Conservation (phyloP, 2,888 invertebrate genomes). For the Rhagonycha lutea region DNA sequence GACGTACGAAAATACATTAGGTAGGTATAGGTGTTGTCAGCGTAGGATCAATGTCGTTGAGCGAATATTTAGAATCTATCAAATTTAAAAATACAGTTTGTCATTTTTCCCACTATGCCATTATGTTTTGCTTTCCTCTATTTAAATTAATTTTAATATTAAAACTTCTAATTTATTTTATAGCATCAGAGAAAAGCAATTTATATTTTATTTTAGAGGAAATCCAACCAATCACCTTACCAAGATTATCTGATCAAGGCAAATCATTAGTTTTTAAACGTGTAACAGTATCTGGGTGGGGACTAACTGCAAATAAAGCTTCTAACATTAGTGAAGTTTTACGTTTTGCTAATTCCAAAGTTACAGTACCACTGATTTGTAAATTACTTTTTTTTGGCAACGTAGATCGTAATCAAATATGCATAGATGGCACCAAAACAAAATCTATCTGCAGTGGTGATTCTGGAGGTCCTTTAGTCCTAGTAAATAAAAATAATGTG, state of each 20-base stretch:
- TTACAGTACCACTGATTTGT: conserved; percentile 55
- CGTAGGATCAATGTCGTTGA: too few relatives aligned
- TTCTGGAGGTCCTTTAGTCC: conserved; percentile 50
- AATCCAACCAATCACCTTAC: conserved; percentile 29
- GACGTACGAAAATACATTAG: too few relatives aligned
- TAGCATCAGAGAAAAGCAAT: background rate
- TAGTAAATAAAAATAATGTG: background rate
- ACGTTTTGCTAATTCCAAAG: conserved; percentile 52
- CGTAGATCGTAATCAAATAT: conserved; percentile 56
- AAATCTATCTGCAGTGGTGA: conserved; percentile 59
- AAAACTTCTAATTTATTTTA: background rate
- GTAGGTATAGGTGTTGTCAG: too few relatives aligned
- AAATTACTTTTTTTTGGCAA: conserved; percentile 47
- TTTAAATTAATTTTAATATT: too few relatives aligned
- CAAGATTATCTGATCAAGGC: conserved; percentile 36
- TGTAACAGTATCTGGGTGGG: conserved; percentile 58
- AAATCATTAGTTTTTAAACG: conserved; percentile 48
- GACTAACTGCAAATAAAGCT: conserved; percentile 46
- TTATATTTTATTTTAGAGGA: conserved; percentile 20
- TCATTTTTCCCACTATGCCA: too few relatives aligned
- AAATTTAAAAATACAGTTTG: too few relatives aligned
- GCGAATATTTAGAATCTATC: too few relatives aligned
- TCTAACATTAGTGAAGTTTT: conserved; percentile 53
- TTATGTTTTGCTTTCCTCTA: too few relatives aligned
- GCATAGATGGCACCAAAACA: conserved; percentile 53